Evolutionary conservation across 2,797 vertebrate species (phyloP), one percentile per base, ranked within the genome.

Genomic region (Poecilia velifera): DNA sequence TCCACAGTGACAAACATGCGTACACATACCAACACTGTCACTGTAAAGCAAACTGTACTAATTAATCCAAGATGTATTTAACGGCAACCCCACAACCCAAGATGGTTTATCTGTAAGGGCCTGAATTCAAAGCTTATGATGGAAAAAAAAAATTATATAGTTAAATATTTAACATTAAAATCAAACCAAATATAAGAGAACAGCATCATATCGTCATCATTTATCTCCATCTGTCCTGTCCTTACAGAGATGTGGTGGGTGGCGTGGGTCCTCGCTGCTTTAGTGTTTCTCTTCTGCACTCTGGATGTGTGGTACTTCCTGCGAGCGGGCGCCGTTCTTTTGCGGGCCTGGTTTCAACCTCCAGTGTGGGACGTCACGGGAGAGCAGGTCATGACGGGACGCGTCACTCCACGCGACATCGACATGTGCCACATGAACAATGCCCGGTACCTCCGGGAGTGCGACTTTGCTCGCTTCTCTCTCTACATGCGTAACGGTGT

Each of bases 371-470:
- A 98, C 75, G 74, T 97, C 76, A 96, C 96, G 6, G 95, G 91
- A 0, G 97, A 97, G 92, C 97, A 97, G 84, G 70, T 88, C 13
- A 22, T 92, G 1, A 46, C 74, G 0, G 94, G 96, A 80, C 89
- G 95, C 2, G 97, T 98, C 68, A 92, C 97, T 3, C 91, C 95
- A 0, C 91, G 87, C 0, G 97, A 98, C 88, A 91, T 98, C 20
- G 97, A 97, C 90, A 90, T 98, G 94, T 92, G 96, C 62, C 97
- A 98, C 91, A 98, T 98, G 97, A 98, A 98, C 94, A 98, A 98
- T 51, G 96, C 97, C 4, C 97, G 97, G 55, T 98, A 97, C 93
- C 94, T 97, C 7, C 94, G 97, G 0, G 97, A 98, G 89, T 97
- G 97, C 14, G 97, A 98, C 93, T 96, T 98, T n/a, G 97, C 96